Percentiles rank a stretch among this genome's conserved stretches.
These are phyloP conservation scores for Pseudochirops cupreus DNA, from an alignment of 2,797 vertebrate genomes.

Conservation along the genomic window DNA sequence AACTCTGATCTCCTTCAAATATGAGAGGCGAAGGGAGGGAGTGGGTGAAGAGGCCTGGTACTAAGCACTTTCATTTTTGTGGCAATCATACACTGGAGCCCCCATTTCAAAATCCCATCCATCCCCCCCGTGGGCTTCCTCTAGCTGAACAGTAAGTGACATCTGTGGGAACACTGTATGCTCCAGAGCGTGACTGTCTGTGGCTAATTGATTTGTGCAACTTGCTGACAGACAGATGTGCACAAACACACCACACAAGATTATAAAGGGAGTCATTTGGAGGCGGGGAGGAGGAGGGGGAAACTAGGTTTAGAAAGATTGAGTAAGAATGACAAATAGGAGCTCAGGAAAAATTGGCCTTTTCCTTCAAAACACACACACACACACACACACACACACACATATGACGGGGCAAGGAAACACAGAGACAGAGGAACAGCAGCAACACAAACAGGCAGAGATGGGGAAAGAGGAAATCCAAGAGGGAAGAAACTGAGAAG, in stretches of 20 bases:
- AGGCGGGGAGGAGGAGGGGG: not conserved
- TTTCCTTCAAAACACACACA: not conserved
- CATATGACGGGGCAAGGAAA: not conserved
- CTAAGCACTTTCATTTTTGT: not conserved
- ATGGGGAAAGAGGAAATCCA: not conserved
- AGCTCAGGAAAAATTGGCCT: not conserved
- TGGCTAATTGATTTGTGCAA: slow-evolving; percentile 84
- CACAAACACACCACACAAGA: slow-evolving; percentile 76
- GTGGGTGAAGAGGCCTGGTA: not conserved
- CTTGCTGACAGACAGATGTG: slow-evolving; percentile 80
- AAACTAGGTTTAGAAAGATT: not conserved
- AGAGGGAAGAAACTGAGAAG: not conserved
- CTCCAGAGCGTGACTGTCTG: slow-evolving; percentile 77
- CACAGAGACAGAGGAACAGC: not conserved
- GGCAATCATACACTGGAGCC: not conserved
- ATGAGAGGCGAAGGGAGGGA: not conserved
- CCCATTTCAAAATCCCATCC: not conserved
- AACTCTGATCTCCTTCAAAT: slow-evolving; percentile 48
- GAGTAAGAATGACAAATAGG: not conserved
- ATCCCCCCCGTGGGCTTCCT: not conserved
- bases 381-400: not conserved
- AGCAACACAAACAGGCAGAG: not conserved
- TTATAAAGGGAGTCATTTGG: slow-evolving; percentile 62
- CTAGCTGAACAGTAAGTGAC: slow-evolving; percentile 75
- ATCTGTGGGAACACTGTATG: slow-evolving; percentile 82